These are phyloP conservation scores for Brachyistius frenatus DNA, from an alignment of 2,113 vertebrate genomes.

Conservation along the genomic window DNA sequence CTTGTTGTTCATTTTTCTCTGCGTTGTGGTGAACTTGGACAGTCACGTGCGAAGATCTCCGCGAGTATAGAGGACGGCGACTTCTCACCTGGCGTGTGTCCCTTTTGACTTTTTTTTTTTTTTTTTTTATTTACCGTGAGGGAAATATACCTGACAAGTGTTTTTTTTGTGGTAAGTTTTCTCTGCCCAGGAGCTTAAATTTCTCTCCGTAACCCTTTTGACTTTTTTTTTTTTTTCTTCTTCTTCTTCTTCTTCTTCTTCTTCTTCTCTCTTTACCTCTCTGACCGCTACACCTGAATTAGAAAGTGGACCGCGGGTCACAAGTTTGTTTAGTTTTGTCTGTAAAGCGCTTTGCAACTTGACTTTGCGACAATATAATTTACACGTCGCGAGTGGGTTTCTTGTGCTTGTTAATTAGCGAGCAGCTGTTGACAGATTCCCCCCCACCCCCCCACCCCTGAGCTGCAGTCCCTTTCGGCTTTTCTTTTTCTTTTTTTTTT, in stretches of 20 bases:
- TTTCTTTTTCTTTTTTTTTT: not conserved
- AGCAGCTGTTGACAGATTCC: slow-evolving; percentile 23
- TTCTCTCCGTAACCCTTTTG: slow-evolving; percentile 41
- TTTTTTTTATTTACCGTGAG: slow-evolving; percentile 42
- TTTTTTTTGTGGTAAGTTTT: slow-evolving; percentile 80
- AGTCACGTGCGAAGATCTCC: slow-evolving; percentile 79
- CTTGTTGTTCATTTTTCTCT: slow-evolving; percentile 79
- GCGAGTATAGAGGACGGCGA: slow-evolving; percentile 61
- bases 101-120: slow-evolving; percentile 43
- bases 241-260: not conserved
- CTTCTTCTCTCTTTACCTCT: slow-evolving; percentile 25
- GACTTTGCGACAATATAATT: slow-evolving; percentile 23
- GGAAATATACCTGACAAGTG: slow-evolving; percentile 68
- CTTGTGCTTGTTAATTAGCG: slow-evolving; percentile 9
- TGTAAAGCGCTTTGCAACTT: not conserved
- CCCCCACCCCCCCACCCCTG: no score
- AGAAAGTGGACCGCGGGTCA: slow-evolving; percentile 51
- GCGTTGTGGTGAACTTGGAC: slow-evolving; percentile 81
- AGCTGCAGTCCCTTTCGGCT: not conserved
- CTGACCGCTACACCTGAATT: slow-evolving; percentile 43
- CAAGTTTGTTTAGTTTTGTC: slow-evolving; percentile 38
- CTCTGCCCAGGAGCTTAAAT: slow-evolving; percentile 55
- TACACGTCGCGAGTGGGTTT: slow-evolving; percentile 19
- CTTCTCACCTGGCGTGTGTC: slow-evolving; percentile 66
- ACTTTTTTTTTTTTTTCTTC: slow-evolving; percentile 36